Base-by-base conservation (phyloP, 2,888 invertebrate species). In the Pseudolycoriella hygida region DNA sequence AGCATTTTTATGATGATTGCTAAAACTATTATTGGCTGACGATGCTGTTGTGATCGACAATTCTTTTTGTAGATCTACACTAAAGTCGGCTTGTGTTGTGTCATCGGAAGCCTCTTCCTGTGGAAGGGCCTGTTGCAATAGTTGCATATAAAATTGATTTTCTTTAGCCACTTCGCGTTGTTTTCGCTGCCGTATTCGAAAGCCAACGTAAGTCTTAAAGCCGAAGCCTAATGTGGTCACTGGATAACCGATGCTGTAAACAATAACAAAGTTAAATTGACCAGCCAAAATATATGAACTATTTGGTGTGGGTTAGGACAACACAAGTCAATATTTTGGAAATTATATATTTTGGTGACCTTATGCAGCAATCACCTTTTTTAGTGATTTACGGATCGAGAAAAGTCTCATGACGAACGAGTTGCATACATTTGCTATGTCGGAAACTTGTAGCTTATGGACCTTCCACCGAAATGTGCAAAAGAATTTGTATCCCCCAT, bases 211-310 rank as follows among this genome's bases (percentile, higher is more conserved):
- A 61, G 87, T 84, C 74, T 93, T 94, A 59, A 93, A 87, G 57
- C 90, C 89, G 70, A 93, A 92, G 54, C 96, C 94, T 61, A 96
- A 74, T 55, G 94, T 89, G 44, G 94, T 89, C 53, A 88, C 87
- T 48, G 94, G 94, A 74, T 90, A 96, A 52, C 88, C 86, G 66
- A 87, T 82, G 66, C 84, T 84, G 34, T 19, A 43, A 40, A 31
- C 1, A 10, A 19, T 42, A 19, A 25, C 17, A 12, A n/a, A 43
- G 25, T 6, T 8, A 25, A 25, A 25, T 8, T 4, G 25, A 25
- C 4, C 25, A 25, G n/a, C n/a, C n/a, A n/a, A n/a, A n/a, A n/a
- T n/a, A n/a, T n/a, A n/a, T n/a, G n/a, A n/a, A n/a, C n/a, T n/a
- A n/a, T n/a, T n/a, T n/a, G n/a, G n/a, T n/a, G n/a, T n/a, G n/a